Evolutionary conservation across 2,797 vertebrate genomes (phyloP).

Genomic region (Helostoma temminkii): DNA sequence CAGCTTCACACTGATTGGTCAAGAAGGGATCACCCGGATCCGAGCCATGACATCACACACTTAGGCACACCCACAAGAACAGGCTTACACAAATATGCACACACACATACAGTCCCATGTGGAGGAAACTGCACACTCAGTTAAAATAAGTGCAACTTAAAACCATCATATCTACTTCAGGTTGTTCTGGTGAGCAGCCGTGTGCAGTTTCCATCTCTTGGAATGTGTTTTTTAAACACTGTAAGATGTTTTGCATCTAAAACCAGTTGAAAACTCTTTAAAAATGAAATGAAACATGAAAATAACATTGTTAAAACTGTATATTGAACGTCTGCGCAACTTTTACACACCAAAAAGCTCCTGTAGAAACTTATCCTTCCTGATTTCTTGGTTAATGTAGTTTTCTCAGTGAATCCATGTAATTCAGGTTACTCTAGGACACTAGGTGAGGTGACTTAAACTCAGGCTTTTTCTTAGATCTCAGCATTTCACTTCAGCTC

Average conservation of each 20-base stretch:
- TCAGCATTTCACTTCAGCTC: constrained; percentile 12
- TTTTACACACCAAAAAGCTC: not conserved
- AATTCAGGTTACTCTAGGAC: constrained; percentile 67
- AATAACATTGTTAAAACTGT: not conserved
- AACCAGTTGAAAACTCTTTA: not conserved
- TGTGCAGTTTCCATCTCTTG: no score
- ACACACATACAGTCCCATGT: not conserved
- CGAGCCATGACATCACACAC: constrained; percentile 66
- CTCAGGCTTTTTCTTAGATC: constrained; percentile 17
- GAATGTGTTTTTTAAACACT: not conserved
- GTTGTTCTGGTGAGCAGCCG: not conserved
- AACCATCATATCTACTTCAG: constrained; percentile 12
- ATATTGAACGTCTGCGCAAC: not conserved
- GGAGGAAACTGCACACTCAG: no score
- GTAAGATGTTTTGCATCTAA: constrained; percentile 5
- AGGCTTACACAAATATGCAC: constrained; percentile 16
- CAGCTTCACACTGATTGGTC: constrained; percentile 74
- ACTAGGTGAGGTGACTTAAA: constrained; percentile 27
- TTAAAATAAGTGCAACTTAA: constrained; percentile 25
- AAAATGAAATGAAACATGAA: not conserved
- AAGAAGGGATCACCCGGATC: constrained; percentile 76
- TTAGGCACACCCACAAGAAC: constrained; percentile 39
- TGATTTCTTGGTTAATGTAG: no score
- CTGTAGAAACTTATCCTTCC: not conserved
- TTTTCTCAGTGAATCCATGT: no score